Evolutionary conservation across 2,888 invertebrate genomes (phyloP), one percentile per base, ranked within the genome.

Genomic region (Lithophane ornitopus): DNA sequence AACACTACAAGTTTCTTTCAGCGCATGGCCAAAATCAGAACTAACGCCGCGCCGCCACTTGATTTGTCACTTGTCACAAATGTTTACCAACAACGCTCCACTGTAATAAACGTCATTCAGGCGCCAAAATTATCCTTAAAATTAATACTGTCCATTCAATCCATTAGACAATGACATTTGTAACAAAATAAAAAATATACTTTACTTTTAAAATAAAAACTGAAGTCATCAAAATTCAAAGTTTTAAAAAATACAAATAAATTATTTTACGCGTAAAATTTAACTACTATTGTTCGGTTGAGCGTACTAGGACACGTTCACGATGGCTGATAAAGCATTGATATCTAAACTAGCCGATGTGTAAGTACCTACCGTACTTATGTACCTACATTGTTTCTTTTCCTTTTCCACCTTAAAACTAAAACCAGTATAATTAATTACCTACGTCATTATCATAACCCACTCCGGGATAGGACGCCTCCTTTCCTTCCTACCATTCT

Each of bases 301-400:
- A 41, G n/a, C 19, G 19, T 62, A 78, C 8, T n/a, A 26, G 8
- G 7, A n/a, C 2, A 44, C 2, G 22, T 52, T 56, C 41, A 88
- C 70, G 74, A 93, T 94, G 93, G 81, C 89, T 34, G 87, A 90
- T 34, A 85, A 90, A 74, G 85, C 88, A 46, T 66, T 92, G 6
- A 44, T 89, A 68, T 72, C 80, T 7, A 93, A 93, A 83, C 74
- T 94, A 59, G 91, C 93, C 16, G 87, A 94, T 78, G 85, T 94
- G 94, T 94, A 85, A 91, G 94, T 90, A 75, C 19, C 14, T 90
- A 75, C n/a, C 19, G 2, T 12, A 41, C 8, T 22, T 26, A 22
- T 7, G 14, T 26, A 16, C 9, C 6, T 19, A 16, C 7, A 39
- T n/a, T 1, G 11, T 19, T 39, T n/a, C 8, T 12, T 16, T 44